Evolutionary conservation across 2,888 invertebrate genomes (phyloP).

Genomic region (Slavum lentiscoides): DNA sequence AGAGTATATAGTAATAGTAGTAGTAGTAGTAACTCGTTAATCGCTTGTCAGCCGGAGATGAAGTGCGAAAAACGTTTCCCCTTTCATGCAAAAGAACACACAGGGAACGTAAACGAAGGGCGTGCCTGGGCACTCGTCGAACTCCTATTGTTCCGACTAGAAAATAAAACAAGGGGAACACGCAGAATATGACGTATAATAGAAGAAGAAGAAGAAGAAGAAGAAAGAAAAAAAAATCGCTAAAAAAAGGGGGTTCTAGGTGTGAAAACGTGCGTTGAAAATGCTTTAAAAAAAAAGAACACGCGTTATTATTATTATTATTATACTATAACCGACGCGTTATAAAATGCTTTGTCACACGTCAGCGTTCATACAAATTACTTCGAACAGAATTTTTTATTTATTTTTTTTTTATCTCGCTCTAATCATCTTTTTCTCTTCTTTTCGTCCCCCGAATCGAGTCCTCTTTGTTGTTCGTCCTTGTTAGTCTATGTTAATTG

Average conservation of each 20-base stretch:
- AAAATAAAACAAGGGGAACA: conserved; percentile 38
- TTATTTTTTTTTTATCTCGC: no score
- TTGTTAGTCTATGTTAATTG: no score
- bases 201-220: no score
- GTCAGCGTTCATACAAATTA: not conserved
- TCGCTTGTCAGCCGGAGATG: conserved; percentile 50
- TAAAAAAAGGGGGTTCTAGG: conserved; percentile 29
- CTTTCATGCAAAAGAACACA: conserved; percentile 21
- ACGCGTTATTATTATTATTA: not conserved
- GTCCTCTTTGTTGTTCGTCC: no score
- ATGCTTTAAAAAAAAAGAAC: conserved; percentile 40
- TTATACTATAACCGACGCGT: not conserved
- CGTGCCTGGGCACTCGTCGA: conserved; percentile 42
- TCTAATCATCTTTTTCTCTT: no score
- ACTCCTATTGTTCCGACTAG: conserved; percentile 34
- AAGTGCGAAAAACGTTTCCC: conserved; percentile 49
- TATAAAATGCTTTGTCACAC: conserved; percentile 37
- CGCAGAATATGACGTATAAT: not conserved
- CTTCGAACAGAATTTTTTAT: not conserved
- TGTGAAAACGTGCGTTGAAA: conserved; percentile 40
- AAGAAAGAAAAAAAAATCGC: conserved; percentile 27
- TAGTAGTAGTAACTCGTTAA: conserved; percentile 40
- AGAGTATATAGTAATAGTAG: not conserved
- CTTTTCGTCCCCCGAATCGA: no score
- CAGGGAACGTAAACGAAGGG: conserved; percentile 44